These are phyloP conservation scores for Amphimallon solstitiale DNA, from an alignment of 2,888 invertebrate genomes.

Conservation along the genomic window DNA sequence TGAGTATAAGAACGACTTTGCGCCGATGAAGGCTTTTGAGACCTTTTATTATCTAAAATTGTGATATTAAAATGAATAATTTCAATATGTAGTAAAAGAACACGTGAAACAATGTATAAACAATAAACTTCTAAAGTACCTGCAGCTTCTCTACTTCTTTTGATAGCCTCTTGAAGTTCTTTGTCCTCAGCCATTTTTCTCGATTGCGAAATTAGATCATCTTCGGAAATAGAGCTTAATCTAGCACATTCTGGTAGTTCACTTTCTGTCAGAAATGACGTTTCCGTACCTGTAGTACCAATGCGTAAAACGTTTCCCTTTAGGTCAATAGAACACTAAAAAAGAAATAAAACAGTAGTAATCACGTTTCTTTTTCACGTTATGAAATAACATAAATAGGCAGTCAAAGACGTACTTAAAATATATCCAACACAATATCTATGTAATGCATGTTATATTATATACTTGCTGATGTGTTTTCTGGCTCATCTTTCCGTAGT, in stretches of 20 bases:
- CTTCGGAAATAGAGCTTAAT: constrained; percentile 75
- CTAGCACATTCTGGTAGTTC: constrained; percentile 82
- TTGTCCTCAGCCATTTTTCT: constrained; percentile 72
- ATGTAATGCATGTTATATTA: too few species aligned
- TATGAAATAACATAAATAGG: too few species aligned
- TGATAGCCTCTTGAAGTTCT: constrained; percentile 77
- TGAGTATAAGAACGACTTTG: constrained; percentile 14
- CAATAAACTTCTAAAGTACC: constrained; percentile 40
- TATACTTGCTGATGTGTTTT: too few species aligned
- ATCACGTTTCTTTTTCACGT: too few species aligned
- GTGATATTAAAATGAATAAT: not conserved
- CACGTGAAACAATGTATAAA: not conserved
- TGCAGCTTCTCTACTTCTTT: constrained; percentile 70
- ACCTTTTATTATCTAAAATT: constrained; percentile 16
- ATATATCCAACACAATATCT: too few species aligned
- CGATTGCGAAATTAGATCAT: constrained; percentile 66
- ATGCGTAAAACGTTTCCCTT: constrained; percentile 88
- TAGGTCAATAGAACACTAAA: constrained; percentile 90
- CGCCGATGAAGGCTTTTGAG: constrained; percentile 13
- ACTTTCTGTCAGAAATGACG: constrained; percentile 85
- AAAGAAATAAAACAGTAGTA: constrained; percentile 32
- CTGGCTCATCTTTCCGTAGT: too few species aligned
- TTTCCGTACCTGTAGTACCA: constrained; percentile 94
- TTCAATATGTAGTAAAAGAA: not conserved
- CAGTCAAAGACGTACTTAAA: too few species aligned